Percentiles rank a stretch among this genome's conserved stretches.
phyloP scores from a whole-genome alignment of 37 sponge, comb jelly and placozoan genomes.

The Spongia lamella region DNA sequence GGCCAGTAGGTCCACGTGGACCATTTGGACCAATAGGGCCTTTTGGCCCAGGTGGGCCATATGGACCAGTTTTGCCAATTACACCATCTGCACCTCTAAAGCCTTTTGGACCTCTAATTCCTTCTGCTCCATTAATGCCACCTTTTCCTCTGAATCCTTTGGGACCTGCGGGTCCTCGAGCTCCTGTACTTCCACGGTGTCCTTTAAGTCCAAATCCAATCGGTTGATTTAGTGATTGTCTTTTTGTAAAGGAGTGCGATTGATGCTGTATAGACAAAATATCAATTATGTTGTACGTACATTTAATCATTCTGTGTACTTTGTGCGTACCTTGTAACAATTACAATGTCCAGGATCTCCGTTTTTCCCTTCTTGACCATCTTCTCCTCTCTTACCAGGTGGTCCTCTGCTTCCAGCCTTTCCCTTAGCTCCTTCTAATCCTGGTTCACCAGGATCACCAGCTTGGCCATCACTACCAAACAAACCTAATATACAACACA shows the following conservation, averaged over 20 bases:
- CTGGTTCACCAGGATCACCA: slow-evolving; percentile 13
- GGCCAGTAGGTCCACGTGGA: background rate
- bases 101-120: background rate
- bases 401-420: slow-evolving; percentile 12
- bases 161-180: background rate
- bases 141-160: background rate
- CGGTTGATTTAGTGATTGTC: too few relatives aligned
- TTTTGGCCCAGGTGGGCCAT: background rate
- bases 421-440: background rate
- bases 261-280: too few relatives aligned
- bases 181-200: background rate
- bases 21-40: background rate
- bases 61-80: slow-evolving; percentile 4
- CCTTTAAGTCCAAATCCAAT: background rate
- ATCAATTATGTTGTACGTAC: too few relatives aligned
- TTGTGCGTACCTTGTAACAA: too few relatives aligned
- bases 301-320: too few relatives aligned
- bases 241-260: too few relatives aligned
- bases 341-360: slow-evolving; percentile 8
- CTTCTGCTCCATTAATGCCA: background rate
- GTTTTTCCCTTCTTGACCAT: slow-evolving; percentile 5
- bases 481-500: too few relatives aligned
- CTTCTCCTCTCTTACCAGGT: slow-evolving; percentile 11
- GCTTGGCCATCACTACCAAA: background rate
- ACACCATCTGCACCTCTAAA: slow-evolving; percentile 12